Conservation (phyloP, 2,797 vertebrate species). For the Muscicapa striata region DNA sequence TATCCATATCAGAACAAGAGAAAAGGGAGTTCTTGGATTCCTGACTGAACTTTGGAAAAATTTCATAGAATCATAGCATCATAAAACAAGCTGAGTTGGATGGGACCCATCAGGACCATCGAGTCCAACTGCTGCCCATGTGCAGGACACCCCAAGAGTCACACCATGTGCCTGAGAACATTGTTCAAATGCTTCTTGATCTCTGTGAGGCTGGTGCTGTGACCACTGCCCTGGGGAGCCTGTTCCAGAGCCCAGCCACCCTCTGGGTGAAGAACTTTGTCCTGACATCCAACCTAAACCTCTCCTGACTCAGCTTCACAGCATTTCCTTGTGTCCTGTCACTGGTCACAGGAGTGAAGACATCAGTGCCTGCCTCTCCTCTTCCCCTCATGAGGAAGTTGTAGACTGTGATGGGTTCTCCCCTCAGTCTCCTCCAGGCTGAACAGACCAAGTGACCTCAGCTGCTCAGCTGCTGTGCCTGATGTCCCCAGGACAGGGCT, state of each 20-base stretch:
- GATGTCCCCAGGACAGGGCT: fast-evolving
- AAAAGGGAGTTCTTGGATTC: background rate
- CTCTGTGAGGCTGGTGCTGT: background rate
- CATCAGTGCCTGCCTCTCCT: background rate
- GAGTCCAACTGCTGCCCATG: too few species aligned
- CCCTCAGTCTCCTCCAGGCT: background rate
- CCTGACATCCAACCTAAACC: background rate
- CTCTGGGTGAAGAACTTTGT: fast-evolving
- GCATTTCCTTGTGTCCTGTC: background rate
- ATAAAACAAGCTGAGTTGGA: background rate
- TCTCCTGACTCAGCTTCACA: background rate
- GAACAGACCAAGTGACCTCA: background rate
- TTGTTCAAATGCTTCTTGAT: background rate
- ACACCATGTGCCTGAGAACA: fast-evolving
- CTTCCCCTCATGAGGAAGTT: background rate
- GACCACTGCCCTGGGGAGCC: background rate
- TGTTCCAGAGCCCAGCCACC: background rate
- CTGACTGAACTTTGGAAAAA: background rate
- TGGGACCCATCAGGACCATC: background rate
- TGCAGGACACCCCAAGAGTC: too few species aligned
- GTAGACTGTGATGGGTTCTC: background rate
- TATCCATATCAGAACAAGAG: background rate
- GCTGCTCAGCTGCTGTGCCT: background rate
- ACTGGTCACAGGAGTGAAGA: background rate
- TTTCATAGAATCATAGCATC: background rate